Evolutionary conservation across 1,140 invertebrate genomes (phyloP).

Genomic region (Zaprionus inermis): DNA sequence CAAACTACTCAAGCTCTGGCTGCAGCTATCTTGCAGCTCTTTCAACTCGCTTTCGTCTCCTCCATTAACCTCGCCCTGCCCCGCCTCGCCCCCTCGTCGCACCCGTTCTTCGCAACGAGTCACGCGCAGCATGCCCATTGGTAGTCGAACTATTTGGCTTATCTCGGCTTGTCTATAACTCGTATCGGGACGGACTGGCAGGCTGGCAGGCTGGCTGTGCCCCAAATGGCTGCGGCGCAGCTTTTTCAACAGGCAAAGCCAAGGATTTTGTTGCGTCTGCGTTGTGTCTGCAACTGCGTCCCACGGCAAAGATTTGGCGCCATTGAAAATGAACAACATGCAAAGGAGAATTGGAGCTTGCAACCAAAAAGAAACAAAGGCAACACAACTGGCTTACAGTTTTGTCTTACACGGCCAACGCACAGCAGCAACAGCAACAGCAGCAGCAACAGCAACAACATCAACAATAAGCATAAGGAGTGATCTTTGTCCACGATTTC

Average conservation of each 20-base stretch:
- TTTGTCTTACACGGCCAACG: conserved; percentile 44
- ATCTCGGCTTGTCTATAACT: conserved; percentile 62
- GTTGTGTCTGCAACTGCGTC: conserved; percentile 16
- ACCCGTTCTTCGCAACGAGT: conserved; percentile 10
- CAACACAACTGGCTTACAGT: conserved; percentile 24
- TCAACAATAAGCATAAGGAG: not conserved
- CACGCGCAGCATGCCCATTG: conserved; percentile 34
- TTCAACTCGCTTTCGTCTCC: not conserved
- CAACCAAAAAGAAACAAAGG: conserved; percentile 25
- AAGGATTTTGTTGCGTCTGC: conserved; percentile 69
- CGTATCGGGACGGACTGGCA: conserved; percentile 37
- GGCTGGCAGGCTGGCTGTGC: conserved; percentile 41
- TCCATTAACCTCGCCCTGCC: not conserved
- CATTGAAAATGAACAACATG: conserved; percentile 77
- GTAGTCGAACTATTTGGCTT: conserved; percentile 48
- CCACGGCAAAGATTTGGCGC: conserved; percentile 77
- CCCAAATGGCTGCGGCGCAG: conserved; percentile 54
- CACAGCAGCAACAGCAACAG: conserved; percentile 4
- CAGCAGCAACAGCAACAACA: not conserved
- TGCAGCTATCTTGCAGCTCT: not conserved
- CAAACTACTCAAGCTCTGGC: not conserved
- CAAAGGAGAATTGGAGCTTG: conserved; percentile 56
- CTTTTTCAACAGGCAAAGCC: conserved; percentile 60
- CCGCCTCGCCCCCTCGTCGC: not conserved
- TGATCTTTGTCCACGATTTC: conserved; percentile 47